phyloP scores from a whole-genome alignment of 2,888 invertebrate genomes.

The Calameuta pallipes region DNA sequence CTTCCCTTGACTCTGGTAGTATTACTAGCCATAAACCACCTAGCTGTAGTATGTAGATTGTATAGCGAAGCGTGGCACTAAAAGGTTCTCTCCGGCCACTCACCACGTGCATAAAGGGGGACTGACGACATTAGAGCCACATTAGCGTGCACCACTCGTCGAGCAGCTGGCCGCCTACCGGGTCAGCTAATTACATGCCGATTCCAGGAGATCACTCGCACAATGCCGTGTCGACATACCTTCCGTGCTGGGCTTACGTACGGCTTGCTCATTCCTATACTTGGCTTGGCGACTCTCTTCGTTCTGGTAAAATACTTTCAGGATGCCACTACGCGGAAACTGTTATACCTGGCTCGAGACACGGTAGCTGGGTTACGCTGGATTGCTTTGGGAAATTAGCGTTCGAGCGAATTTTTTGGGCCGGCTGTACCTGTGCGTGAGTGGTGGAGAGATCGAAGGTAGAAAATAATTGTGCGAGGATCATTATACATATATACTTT shows the following conservation, averaged over 20 bases:
- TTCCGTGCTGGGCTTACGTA: not conserved
- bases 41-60: not conserved
- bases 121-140: constrained; percentile 59
- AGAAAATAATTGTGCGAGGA: not conserved
- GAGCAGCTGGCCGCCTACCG: constrained; percentile 55
- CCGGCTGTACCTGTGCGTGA: not conserved
- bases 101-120: constrained; percentile 28
- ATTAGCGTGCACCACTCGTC: constrained; percentile 58
- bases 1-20: not conserved
- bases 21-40: not conserved
- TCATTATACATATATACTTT: not conserved
- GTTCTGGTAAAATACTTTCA: not conserved
- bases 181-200: constrained; percentile 55
- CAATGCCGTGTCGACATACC: constrained; percentile 38
- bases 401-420: not conserved
- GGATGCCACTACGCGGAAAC: not conserved
- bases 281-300: not conserved
- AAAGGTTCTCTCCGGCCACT: constrained; percentile 28
- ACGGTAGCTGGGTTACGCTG: not conserved
- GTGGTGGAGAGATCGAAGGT: not conserved
- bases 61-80: constrained; percentile 22
- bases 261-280: not conserved
- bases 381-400: not conserved
- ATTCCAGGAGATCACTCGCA: constrained; percentile 43
- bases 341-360: not conserved